phyloP scores from a whole-genome alignment of 2,888 invertebrate genomes.

The Melangyna quadrimaculata region DNA sequence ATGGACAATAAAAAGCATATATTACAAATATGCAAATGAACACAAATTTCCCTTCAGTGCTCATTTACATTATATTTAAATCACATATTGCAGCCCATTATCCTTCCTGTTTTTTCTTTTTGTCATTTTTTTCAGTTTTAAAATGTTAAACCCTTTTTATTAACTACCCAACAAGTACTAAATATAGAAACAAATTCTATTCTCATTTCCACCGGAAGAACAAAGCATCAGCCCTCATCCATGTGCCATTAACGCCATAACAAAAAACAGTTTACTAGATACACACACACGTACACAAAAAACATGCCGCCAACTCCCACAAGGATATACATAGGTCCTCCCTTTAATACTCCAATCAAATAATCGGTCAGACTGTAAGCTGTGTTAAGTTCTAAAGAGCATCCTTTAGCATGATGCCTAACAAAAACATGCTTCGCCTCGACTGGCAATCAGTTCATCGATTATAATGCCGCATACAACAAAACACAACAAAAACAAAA shows the following conservation, averaged over 20 bases:
- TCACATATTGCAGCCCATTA: neutral
- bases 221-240: neutral
- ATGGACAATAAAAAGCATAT: no score
- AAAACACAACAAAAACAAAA: no score
- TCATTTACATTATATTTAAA: no score
- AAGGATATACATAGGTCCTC: neutral
- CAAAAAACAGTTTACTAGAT: neutral
- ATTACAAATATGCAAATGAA: no score
- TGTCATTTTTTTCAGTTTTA: neutral
- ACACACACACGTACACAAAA: no score
- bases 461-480: constrained; percentile 65
- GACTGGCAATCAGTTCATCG: constrained; percentile 69
- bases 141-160: neutral
- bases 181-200: constrained; percentile 25
- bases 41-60: no score
- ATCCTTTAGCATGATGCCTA: constrained; percentile 34
- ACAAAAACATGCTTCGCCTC: constrained; percentile 61
- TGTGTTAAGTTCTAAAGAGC: constrained; percentile 39
- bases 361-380: constrained; percentile 45
- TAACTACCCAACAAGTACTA: neutral
- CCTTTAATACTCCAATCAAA: constrained; percentile 39
- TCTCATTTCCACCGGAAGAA: constrained; percentile 36
- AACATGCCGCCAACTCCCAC: neutral
- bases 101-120: neutral
- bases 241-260: constrained; percentile 49